Percentiles rank a stretch among this genome's conserved stretches.
These are phyloP conservation scores for Scophthalmus maximus DNA, from an alignment of 2,113 vertebrate genomes.

Conservation along the genomic window DNA sequence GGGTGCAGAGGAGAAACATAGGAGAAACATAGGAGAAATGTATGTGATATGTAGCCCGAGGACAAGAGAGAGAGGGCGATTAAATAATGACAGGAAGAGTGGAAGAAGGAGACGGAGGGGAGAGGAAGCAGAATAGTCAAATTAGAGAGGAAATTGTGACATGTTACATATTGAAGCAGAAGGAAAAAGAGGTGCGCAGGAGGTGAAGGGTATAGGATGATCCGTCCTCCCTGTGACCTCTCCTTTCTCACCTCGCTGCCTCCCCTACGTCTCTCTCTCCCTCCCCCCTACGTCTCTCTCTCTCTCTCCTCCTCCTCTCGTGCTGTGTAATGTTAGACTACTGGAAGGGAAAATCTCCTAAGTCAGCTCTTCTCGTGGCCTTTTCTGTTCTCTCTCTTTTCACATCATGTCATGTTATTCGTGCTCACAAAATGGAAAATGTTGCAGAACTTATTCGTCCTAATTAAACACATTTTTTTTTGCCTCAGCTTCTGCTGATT, in stretches of 20 bases:
- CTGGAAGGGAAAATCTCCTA: conserved; percentile 63
- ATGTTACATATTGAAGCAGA: conserved; percentile 33
- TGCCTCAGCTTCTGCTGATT: conserved; percentile 42
- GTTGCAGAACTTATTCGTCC: conserved; percentile 56
- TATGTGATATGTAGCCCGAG: conserved; percentile 71
- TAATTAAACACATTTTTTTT: conserved; percentile 69
- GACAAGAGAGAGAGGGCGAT: conserved; percentile 43
- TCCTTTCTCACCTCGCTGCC: conserved; percentile 22
- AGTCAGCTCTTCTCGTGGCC: conserved; percentile 72
- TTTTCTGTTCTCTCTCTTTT: conserved; percentile 54
- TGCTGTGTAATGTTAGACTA: conserved; percentile 62
- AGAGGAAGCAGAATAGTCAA: conserved; percentile 34
- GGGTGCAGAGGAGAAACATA: conserved; percentile 62
- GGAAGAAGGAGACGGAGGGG: conserved; percentile 20
- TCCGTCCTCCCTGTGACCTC: conserved; percentile 42
- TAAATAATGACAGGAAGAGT: conserved; percentile 33
- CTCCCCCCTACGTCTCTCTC: conserved; percentile 2
- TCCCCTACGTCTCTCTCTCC: conserved; percentile 2
- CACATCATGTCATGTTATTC: conserved; percentile 59
- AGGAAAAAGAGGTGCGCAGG: conserved; percentile 40
- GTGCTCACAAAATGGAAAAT: conserved; percentile 57
- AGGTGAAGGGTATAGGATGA: conserved; percentile 58
- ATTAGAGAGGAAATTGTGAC: conserved; percentile 36
- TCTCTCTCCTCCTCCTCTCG: conserved; percentile 18
- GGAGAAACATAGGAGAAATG: conserved; percentile 62